These are phyloP conservation scores for Coptotermes formosanus DNA, from an alignment of 1,140 invertebrate genomes.

Conservation along the genomic window DNA sequence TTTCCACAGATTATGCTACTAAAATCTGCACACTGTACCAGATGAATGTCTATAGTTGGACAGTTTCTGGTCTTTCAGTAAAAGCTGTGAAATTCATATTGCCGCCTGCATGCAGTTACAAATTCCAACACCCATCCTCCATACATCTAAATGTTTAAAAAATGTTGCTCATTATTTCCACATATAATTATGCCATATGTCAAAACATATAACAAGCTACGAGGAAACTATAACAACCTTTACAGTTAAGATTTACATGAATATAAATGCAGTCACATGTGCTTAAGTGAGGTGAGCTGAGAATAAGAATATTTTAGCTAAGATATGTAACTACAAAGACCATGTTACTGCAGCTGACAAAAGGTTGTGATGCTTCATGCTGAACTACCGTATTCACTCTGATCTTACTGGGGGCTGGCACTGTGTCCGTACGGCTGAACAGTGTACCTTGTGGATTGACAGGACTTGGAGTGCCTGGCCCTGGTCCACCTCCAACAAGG, in stretches of 20 bases:
- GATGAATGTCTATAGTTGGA: no score
- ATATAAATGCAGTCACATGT: not conserved
- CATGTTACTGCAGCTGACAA: not conserved
- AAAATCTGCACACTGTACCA: no score
- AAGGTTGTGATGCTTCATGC: conserved; percentile 12
- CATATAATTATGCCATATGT: no score
- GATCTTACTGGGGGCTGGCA: conserved; percentile 28
- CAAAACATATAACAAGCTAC: not conserved
- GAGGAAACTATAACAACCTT: not conserved
- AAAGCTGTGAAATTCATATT: no score
- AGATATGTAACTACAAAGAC: not conserved
- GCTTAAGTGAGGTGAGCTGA: not conserved
- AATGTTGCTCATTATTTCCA: no score
- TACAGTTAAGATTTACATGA: not conserved
- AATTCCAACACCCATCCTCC: no score
- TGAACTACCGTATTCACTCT: conserved; percentile 11
- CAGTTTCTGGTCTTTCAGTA: no score
- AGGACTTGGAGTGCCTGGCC: conserved; percentile 19
- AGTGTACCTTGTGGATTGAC: conserved; percentile 36
- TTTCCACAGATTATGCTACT: no score
- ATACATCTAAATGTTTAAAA: no score
- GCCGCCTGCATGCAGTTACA: no score
- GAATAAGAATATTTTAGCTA: not conserved
- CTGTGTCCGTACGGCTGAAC: conserved; percentile 32
- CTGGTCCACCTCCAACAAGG: conserved; percentile 35